These are phyloP conservation scores for Barbus barbus DNA, from an alignment of 2,113 vertebrate species.

Conservation along the genomic window DNA sequence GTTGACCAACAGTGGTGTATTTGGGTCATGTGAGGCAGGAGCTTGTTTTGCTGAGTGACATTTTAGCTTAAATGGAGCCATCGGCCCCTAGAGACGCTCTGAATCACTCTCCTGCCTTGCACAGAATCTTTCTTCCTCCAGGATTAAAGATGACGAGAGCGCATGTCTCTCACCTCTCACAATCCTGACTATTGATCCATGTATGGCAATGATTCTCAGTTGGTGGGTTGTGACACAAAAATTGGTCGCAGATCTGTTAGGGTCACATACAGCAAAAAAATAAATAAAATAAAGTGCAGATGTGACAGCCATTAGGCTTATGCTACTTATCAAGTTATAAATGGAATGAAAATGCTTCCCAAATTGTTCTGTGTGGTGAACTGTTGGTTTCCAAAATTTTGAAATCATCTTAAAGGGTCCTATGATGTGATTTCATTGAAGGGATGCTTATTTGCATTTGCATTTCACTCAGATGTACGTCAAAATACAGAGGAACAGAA, in stretches of 20 bases:
- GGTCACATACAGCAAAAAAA: background rate
- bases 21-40: slow-evolving; percentile 18
- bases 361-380: too few relatives aligned
- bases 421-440: too few relatives aligned
- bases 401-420: too few relatives aligned
- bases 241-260: background rate
- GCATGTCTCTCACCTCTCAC: background rate
- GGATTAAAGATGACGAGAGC: background rate
- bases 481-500: too few relatives aligned
- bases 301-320: too few relatives aligned
- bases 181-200: background rate
- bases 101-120: slow-evolving; percentile 1
- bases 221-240: background rate
- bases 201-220: background rate
- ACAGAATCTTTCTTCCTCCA: background rate
- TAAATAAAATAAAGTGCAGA: background rate
- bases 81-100: background rate
- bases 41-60: slow-evolving; percentile 9
- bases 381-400: too few relatives aligned
- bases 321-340: background rate
- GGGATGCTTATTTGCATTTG: too few relatives aligned
- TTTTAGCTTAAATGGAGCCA: slow-evolving; percentile 17
- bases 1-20: background rate
- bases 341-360: background rate
- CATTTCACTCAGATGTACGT: too few relatives aligned